These are phyloP conservation scores for Oryzias celebensis DNA, from an alignment of 2,113 vertebrate genomes.

Conservation along the genomic window DNA sequence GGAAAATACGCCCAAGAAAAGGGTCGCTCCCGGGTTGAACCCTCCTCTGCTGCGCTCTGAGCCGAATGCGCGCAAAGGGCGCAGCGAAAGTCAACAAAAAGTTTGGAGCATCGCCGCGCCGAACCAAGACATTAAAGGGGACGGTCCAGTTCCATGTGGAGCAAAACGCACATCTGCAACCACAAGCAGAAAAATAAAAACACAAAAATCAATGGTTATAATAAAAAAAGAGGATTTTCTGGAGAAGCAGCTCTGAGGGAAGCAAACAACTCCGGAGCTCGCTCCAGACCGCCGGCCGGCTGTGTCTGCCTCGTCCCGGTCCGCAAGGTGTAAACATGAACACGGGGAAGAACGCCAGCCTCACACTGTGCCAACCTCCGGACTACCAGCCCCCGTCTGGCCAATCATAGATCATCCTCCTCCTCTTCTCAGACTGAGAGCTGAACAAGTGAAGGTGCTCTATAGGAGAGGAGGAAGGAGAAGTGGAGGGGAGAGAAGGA, in stretches of 20 bases:
- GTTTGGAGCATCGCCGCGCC: conserved; percentile 58
- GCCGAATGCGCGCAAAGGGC: conserved; percentile 14
- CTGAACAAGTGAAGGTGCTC: conserved; percentile 68
- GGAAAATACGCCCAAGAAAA: conserved; percentile 10
- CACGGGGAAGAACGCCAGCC: conserved; percentile 59
- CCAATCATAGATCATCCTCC: conserved; percentile 74
- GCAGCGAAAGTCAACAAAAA: conserved; percentile 63
- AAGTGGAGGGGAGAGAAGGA: conserved; percentile 62
- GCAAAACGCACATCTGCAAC: conserved; percentile 15
- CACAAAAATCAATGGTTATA: too few relatives aligned
- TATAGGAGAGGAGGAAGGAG: conserved; percentile 53
- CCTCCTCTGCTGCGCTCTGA: conserved; percentile 27
- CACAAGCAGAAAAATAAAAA: neutral
- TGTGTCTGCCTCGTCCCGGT: conserved; percentile 34
- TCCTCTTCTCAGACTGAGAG: conserved; percentile 60
- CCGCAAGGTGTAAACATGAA: conserved; percentile 77
- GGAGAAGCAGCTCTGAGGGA: conserved; percentile 11
- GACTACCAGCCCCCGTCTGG: conserved; percentile 66
- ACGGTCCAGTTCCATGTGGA: conserved; percentile 3
- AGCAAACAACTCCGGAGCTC: conserved; percentile 31
- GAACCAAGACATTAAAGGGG: neutral
- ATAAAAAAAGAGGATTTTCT: neutral
- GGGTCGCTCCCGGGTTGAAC: conserved; percentile 16
- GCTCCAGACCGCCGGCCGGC: conserved; percentile 18
- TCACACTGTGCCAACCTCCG: conserved; percentile 64